These are phyloP conservation scores for Anoplophora glabripennis DNA, from an alignment of 1,140 invertebrate species.

Conservation along the genomic window DNA sequence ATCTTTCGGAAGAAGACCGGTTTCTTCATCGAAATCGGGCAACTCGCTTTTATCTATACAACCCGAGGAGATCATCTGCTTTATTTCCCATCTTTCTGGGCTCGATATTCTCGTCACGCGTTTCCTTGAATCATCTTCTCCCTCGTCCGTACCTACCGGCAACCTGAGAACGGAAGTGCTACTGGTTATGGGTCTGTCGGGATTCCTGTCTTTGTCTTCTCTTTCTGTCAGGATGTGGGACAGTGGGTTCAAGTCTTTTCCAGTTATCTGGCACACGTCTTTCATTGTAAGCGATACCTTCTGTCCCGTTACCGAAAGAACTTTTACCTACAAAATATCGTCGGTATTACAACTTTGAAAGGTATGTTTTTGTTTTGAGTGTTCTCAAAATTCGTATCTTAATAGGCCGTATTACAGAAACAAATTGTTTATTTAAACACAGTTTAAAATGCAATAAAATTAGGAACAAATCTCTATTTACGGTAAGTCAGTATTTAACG, in stretches of 20 bases:
- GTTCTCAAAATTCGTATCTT: too few relatives aligned
- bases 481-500: too few relatives aligned
- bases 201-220: slow-evolving; percentile 75
- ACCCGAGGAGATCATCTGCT: slow-evolving; percentile 84
- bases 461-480: too few relatives aligned
- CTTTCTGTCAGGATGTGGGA: slow-evolving; percentile 62
- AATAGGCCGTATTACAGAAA: too few relatives aligned
- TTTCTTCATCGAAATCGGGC: slow-evolving; percentile 90
- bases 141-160: slow-evolving; percentile 59
- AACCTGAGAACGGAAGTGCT: slow-evolving; percentile 65
- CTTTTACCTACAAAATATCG: slow-evolving; percentile 62
- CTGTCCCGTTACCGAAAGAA: slow-evolving; percentile 84
- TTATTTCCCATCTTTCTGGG: slow-evolving; percentile 91
- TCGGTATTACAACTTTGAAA: too few relatives aligned
- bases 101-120: slow-evolving; percentile 90
- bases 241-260: slow-evolving; percentile 90
- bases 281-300: slow-evolving; percentile 98
- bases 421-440: too few relatives aligned
- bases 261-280: slow-evolving; percentile 94
- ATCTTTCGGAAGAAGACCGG: slow-evolving; percentile 79
- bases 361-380: too few relatives aligned
- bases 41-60: slow-evolving; percentile 83
- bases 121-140: slow-evolving; percentile 76
- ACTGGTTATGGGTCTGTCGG: slow-evolving; percentile 67
- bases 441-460: too few relatives aligned